These are phyloP conservation scores for Ashinkailepas kermadecensis DNA, from an alignment of 2,888 invertebrate species.

Conservation along the genomic window DNA sequence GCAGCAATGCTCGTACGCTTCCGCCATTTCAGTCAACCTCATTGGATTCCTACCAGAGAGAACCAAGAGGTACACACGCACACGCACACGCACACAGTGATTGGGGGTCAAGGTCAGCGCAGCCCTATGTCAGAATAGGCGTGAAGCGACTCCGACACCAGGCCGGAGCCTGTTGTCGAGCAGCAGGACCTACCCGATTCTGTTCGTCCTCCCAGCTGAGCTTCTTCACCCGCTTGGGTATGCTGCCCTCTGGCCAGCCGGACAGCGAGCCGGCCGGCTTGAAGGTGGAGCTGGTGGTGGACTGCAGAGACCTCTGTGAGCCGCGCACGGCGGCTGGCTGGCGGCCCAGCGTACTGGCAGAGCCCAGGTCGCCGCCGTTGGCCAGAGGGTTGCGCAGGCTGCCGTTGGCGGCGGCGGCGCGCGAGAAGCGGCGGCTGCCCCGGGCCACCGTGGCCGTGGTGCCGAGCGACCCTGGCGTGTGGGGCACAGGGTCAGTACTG, in stretches of 20 bases:
- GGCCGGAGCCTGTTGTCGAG: background rate
- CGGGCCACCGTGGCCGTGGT: background rate
- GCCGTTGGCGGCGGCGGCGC: background rate
- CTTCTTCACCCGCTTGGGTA: conserved; percentile 65
- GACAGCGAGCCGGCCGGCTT: background rate
- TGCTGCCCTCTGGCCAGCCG: conserved; percentile 58
- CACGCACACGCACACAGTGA: too few species aligned
- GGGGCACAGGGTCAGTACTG: too few species aligned
- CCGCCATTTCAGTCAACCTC: too few species aligned
- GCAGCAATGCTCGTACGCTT: too few species aligned
- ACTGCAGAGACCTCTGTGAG: background rate
- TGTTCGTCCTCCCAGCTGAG: conserved; percentile 65
- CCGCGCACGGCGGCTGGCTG: background rate
- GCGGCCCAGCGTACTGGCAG: conserved; percentile 11
- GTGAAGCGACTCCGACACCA: too few species aligned
- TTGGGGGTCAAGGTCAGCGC: too few species aligned
- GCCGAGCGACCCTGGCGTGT: background rate
- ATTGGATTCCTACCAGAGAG: too few species aligned
- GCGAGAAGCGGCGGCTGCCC: background rate
- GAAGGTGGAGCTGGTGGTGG: conserved; percentile 11
- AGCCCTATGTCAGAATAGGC: too few species aligned
- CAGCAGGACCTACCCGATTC: conserved; percentile 30
- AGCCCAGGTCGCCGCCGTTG: conserved; percentile 25
- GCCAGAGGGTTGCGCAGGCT: conserved; percentile 30
- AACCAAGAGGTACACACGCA: too few species aligned